A percentile compares a stretch with the other conserved stretches of the same genome.
Conservation (phyloP, 2,113 vertebrate species). For the Athene cunicularia region DNA sequence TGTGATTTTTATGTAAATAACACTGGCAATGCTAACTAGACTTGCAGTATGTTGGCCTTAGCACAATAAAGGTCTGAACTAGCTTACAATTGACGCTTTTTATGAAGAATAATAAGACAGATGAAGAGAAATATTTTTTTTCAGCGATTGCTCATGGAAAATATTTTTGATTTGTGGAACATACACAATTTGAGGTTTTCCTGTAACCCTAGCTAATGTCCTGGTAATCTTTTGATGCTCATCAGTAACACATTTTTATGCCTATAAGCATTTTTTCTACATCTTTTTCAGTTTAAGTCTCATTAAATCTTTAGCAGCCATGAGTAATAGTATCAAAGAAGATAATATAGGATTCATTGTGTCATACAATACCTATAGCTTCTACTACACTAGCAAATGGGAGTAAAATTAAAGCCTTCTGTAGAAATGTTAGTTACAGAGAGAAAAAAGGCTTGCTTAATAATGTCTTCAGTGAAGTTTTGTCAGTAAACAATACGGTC, state of each 20-base stretch:
- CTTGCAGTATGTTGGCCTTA: not conserved
- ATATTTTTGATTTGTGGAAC: conserved; percentile 31
- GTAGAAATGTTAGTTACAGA: not conserved
- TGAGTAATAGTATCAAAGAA: conserved; percentile 52
- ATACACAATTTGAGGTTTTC: conserved; percentile 44
- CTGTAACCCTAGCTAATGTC: conserved; percentile 48
- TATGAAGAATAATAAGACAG: not conserved
- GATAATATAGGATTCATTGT: conserved; percentile 44
- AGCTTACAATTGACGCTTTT: not conserved
- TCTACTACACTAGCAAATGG: not conserved
- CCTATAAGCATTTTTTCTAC: conserved; percentile 57
- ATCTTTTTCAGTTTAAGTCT: conserved; percentile 64
- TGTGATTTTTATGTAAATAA: not conserved
- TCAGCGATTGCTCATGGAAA: conserved; percentile 35
- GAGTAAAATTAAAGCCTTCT: conserved; percentile 58
- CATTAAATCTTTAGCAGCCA: conserved; percentile 57
- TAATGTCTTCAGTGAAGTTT: not conserved
- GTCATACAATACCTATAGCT: conserved; percentile 52
- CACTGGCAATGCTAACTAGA: not conserved
- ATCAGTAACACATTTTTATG: conserved; percentile 61
- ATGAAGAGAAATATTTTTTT: not conserved
- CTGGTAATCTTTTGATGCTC: conserved; percentile 66
- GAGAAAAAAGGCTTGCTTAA: not conserved
- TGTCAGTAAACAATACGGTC: not conserved
- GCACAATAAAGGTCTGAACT: not conserved